A percentile compares a stretch with the other conserved stretches of the same genome.
Evolutionary conservation across 2,888 invertebrate genomes (phyloP).

Genomic region (Nomada goodeniana): DNA sequence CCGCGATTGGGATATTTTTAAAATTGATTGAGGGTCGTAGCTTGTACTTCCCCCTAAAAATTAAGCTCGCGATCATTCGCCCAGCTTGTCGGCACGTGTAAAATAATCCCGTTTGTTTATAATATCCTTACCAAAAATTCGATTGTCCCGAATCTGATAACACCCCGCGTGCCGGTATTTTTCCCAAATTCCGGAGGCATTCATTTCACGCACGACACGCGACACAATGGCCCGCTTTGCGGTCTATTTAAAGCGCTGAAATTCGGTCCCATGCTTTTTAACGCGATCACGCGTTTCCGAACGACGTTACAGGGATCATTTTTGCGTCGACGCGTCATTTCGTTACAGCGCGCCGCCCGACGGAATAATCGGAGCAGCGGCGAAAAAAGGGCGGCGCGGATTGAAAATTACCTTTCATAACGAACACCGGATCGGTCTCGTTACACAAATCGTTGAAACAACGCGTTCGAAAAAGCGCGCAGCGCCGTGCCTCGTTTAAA

Average conservation of each 20-base stretch:
- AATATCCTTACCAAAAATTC: no score
- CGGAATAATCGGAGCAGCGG: background rate
- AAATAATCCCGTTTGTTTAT: no score
- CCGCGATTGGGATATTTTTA: no score
- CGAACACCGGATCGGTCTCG: background rate
- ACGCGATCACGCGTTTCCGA: constrained; percentile 1
- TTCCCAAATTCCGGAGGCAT: constrained; percentile 18
- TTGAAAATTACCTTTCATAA: constrained; percentile 7
- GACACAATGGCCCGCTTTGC: constrained; percentile 32
- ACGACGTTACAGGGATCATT: constrained; percentile 41
- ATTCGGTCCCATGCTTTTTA: constrained; percentile 35
- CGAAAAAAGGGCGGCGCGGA: background rate
- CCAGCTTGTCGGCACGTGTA: no score
- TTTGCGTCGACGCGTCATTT: constrained; percentile 27
- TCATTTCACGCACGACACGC: background rate
- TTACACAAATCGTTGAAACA: background rate
- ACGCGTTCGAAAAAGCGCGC: background rate
- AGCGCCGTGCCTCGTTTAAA: background rate
- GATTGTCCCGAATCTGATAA: no score
- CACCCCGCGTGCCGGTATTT: constrained; percentile 2
- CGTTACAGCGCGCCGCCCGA: constrained; percentile 20
- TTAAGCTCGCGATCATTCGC: no score
- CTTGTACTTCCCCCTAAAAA: no score
- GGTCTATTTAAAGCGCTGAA: constrained; percentile 25
- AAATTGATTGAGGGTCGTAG: no score